Base-by-base conservation (phyloP, 2,797 vertebrate species). In the Malacoraja senta region DNA sequence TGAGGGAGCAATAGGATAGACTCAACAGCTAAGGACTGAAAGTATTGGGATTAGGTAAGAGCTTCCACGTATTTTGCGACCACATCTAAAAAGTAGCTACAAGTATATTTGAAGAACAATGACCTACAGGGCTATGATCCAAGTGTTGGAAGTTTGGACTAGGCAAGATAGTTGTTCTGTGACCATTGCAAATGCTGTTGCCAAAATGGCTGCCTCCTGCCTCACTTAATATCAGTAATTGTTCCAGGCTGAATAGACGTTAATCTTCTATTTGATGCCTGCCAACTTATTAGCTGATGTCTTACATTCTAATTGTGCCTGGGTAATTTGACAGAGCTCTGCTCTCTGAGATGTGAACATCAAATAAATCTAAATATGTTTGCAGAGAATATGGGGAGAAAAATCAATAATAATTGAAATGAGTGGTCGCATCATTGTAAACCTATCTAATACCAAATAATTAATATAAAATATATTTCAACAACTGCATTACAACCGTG, bases 401-500 rank as follows among this genome's bases (percentile, higher is more conserved):
- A 19, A 72, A 68, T 68, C 88, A 17, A 91, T 44, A 72, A 71
- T 72, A 72, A 71, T 90, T 90, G 88, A 72, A 91, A 8, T n/a
- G 61, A 86, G n/a, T 19, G 13, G 35, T 38, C 12, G 12, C 32
- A 74, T 74, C 68, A 74, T 72, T 74, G 68, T 44, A 44, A 44
- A 91, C 74, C 90, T 24, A 38, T 91, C 21, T 72, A 91, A 74
- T 74, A 72, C 8, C n/a, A 91, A 74, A 29, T 53, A 91, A 91
- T 72, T 91, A 26, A 91, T 74, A 44, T 44, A 9, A 74, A 91
- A 74, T 4, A 12, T 6, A 74, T 74, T 91, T 38, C 12, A 65
- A 44, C 35, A 32, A 7, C 29, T 19, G 17, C 15, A 86, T 86
- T 86, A 65, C 29, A 86, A 65, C n/a, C n/a, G 29, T 32, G 58